A percentile compares a stretch with the other conserved stretches of the same genome.
phyloP scores from a whole-genome alignment of 1,140 invertebrate genomes.

The Zaprionus gabonicus region DNA sequence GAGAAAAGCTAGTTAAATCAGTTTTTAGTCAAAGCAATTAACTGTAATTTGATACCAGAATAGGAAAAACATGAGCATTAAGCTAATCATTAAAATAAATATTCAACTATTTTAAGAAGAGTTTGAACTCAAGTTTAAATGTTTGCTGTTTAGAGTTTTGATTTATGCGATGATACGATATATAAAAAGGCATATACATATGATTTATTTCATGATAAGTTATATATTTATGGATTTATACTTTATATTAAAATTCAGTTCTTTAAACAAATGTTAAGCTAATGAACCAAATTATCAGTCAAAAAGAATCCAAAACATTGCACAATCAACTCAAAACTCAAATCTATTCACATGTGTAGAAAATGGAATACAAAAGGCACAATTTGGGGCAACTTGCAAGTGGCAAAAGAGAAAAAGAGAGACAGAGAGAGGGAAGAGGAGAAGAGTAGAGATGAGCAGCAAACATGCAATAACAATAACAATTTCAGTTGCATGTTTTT shows the following conservation, averaged over 20 bases:
- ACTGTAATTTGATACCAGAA: not conserved
- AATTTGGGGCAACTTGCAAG: constrained; percentile 52
- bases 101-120: not conserved
- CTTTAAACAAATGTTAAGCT: not conserved
- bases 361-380: constrained; percentile 10
- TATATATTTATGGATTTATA: too few species aligned
- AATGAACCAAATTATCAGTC: not conserved
- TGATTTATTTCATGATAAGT: too few species aligned
- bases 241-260: too few species aligned
- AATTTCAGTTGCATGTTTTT: constrained; percentile 79
- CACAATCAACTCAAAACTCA: not conserved
- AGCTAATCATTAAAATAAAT: not conserved
- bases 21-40: not conserved
- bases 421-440: not conserved
- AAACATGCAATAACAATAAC: constrained; percentile 77
- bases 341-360: not conserved
- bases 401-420: constrained; percentile 21
- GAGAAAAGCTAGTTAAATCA: constrained; percentile 23
- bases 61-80: not conserved
- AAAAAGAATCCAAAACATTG: not conserved
- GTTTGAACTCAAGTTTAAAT: too few species aligned
- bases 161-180: too few species aligned
- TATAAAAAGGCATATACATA: too few species aligned
- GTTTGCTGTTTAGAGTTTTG: too few species aligned
- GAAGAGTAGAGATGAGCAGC: not conserved